phyloP scores from a whole-genome alignment of 2,113 vertebrate genomes.

The Silurus asotus region DNA sequence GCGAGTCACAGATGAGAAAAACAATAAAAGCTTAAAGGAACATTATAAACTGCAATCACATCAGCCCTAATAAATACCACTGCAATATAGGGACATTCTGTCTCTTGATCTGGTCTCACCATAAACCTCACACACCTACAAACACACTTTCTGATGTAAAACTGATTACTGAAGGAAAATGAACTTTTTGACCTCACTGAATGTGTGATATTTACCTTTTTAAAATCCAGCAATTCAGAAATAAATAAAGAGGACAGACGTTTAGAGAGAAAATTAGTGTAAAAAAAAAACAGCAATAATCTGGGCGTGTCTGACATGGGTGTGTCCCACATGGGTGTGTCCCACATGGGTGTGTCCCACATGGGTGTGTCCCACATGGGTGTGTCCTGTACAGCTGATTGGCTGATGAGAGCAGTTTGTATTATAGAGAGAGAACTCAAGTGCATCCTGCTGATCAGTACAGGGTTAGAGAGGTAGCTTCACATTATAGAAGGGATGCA shows the following conservation, averaged over 20 bases:
- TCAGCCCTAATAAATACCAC: not conserved
- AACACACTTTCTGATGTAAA: not conserved
- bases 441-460: constrained; percentile 44
- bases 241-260: not conserved
- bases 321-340: not conserved
- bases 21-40: not conserved
- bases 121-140: not conserved
- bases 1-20: not conserved
- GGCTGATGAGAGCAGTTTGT: constrained; percentile 4
- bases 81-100: not conserved
- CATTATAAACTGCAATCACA: not conserved
- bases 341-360: not conserved
- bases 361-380: not conserved
- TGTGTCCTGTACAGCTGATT: not conserved
- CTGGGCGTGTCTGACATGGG: not conserved
- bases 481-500: constrained; percentile 64
- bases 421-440: constrained; percentile 33
- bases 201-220: not conserved
- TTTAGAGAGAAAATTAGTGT: not conserved
- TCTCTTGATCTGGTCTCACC: not conserved
- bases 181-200: no score
- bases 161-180: not conserved
- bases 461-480: constrained; percentile 65
- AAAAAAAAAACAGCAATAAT: not conserved
- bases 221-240: not conserved